A percentile compares a stretch with the other conserved stretches of the same genome.
Conservation (phyloP, 2,113 vertebrate species). For the Rana temporaria region DNA sequence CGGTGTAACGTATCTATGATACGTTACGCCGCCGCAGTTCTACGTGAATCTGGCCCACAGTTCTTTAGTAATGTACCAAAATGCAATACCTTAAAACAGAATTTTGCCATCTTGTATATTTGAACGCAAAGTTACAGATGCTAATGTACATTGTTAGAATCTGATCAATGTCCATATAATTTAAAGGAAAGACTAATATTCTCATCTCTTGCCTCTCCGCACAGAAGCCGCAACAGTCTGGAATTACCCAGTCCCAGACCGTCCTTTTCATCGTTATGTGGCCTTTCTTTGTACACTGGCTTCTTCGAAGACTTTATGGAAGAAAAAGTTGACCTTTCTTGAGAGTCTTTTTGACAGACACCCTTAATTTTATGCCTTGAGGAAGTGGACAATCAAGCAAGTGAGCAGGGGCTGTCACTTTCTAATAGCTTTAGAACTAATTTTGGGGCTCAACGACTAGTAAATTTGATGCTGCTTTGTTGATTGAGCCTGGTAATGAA, state of each 20-base stretch:
- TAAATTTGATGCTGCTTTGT: not conserved
- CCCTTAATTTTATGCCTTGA: not conserved
- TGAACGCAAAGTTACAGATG: too few relatives aligned
- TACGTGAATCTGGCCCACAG: too few relatives aligned
- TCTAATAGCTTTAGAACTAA: not conserved
- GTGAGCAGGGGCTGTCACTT: not conserved
- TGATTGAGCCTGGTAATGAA: not conserved
- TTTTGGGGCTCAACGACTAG: not conserved
- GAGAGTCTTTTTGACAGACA: not conserved
- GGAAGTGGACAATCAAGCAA: not conserved
- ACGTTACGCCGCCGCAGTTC: too few relatives aligned
- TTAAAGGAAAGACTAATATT: too few relatives aligned
- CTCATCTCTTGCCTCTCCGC: not conserved
- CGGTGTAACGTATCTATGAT: too few relatives aligned
- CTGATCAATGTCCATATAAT: too few relatives aligned
- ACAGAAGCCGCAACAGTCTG: conserved; percentile 66
- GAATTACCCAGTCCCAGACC: conserved; percentile 69
- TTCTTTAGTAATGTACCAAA: too few relatives aligned
- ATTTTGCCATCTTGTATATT: too few relatives aligned
- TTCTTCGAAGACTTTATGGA: conserved; percentile 77
- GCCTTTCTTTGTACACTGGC: conserved; percentile 88
- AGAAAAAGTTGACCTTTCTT: conserved; percentile 72
- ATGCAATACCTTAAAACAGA: too few relatives aligned
- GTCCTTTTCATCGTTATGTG: conserved; percentile 88
- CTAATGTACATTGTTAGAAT: too few relatives aligned